Evolutionary conservation across 2,113 vertebrate species (phyloP).

Genomic region (Oreochromis niloticus): DNA sequence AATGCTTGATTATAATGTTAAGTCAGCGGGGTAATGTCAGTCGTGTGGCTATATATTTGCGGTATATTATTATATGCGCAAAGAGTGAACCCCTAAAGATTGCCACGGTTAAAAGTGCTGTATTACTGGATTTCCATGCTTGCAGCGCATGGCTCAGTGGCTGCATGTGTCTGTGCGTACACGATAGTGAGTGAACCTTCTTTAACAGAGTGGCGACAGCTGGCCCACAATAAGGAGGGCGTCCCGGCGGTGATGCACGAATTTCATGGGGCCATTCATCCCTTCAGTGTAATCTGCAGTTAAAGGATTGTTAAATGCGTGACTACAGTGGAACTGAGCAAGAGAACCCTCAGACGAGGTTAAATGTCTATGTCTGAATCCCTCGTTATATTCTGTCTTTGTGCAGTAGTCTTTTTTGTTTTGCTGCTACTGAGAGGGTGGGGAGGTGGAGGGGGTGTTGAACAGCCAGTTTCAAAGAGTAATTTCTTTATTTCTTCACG

Average conservation of each 20-base stretch:
- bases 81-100: not conserved
- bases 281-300: slow-evolving; percentile 28
- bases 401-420: not conserved
- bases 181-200: not conserved
- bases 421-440: not conserved
- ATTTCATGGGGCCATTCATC: slow-evolving; percentile 28
- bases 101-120: not conserved
- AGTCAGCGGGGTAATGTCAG: not conserved
- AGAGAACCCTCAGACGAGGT: not conserved
- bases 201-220: slow-evolving; percentile 40
- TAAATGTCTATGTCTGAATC: not conserved
- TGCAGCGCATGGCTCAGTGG: not conserved
- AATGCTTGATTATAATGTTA: not conserved
- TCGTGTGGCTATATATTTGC: not conserved
- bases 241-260: not conserved
- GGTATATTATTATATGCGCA: not conserved
- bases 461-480: not conserved
- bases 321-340: not conserved
- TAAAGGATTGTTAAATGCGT: slow-evolving; percentile 17
- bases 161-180: not conserved
- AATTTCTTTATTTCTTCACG: not conserved
- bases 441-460: not conserved
- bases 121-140: not conserved
- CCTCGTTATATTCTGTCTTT: not conserved
- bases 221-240: slow-evolving; percentile 26